Conservation (phyloP, 2,797 vertebrate genomes). For the Urophycis tenuis region DNA sequence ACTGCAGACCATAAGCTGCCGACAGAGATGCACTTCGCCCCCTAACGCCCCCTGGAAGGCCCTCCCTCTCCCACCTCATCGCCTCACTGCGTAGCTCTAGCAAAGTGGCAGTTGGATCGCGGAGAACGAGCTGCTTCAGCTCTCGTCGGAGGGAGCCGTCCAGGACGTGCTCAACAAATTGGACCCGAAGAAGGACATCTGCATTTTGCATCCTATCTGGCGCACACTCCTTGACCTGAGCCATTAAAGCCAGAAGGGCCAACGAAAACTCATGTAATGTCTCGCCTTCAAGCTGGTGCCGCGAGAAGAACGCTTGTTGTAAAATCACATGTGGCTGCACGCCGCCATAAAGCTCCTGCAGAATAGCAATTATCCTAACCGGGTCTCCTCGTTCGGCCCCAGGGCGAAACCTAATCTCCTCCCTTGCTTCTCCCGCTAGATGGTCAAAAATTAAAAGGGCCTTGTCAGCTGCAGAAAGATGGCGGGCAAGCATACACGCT, state of each 20-base stretch:
- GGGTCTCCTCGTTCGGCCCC: no score
- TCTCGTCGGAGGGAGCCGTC: background rate
- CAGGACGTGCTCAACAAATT: conserved; percentile 27
- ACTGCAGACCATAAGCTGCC: background rate
- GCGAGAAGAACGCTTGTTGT: no score
- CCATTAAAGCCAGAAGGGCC: no score
- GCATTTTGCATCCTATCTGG: no score
- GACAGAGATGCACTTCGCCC: background rate
- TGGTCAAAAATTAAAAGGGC: background rate
- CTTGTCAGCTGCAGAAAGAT: background rate
- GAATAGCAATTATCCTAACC: no score
- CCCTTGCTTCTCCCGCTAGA: background rate
- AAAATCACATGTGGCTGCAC: no score
- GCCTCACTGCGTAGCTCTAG: conserved; percentile 2
- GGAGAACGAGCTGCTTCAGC: conserved; percentile 14
- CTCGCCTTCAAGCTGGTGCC: no score
- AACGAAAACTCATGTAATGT: no score
- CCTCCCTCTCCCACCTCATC: conserved; percentile 14
- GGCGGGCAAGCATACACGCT: background rate
- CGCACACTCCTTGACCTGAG: no score
- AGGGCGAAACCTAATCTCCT: background rate
- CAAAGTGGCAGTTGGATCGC: conserved; percentile 3
- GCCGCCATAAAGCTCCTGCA: no score
- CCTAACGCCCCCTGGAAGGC: background rate
- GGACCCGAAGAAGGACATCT: conserved; percentile 9